These are phyloP conservation scores for Glaucomys volans DNA, from an alignment of 2,113 vertebrate genomes.

Conservation along the genomic window DNA sequence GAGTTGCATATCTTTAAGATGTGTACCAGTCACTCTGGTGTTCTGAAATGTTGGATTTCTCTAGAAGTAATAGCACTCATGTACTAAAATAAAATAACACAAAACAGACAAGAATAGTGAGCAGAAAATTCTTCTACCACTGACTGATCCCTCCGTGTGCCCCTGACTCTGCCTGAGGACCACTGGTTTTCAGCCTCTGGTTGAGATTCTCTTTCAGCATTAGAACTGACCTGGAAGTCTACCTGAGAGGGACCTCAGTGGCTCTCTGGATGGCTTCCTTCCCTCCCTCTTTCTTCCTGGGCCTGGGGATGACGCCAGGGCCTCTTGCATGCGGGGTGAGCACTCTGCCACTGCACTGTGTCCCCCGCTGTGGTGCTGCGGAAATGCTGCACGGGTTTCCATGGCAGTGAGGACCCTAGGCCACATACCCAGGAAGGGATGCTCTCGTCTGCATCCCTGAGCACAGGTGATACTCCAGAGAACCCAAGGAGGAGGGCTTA, in stretches of 20 bases:
- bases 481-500: background rate
- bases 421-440: too few species aligned
- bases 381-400: background rate
- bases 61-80: background rate
- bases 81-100: slow-evolving; percentile 45
- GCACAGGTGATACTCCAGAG: background rate
- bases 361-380: background rate
- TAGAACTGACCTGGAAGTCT: background rate
- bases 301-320: too few species aligned
- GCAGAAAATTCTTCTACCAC: background rate
- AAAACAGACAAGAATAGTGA: background rate
- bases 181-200: background rate
- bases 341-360: background rate
- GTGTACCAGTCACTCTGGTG: background rate
- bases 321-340: background rate
- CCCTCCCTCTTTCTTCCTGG: too few species aligned
- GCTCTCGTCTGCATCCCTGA: background rate
- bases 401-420: background rate
- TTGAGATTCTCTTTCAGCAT: background rate
- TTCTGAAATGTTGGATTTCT: background rate
- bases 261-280: background rate
- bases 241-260: rapidly evolving
- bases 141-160: background rate
- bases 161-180: background rate
- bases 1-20: background rate